These are phyloP conservation scores for Scaptomyza pallida DNA, from an alignment of 1,140 invertebrate genomes.

Conservation along the genomic window DNA sequence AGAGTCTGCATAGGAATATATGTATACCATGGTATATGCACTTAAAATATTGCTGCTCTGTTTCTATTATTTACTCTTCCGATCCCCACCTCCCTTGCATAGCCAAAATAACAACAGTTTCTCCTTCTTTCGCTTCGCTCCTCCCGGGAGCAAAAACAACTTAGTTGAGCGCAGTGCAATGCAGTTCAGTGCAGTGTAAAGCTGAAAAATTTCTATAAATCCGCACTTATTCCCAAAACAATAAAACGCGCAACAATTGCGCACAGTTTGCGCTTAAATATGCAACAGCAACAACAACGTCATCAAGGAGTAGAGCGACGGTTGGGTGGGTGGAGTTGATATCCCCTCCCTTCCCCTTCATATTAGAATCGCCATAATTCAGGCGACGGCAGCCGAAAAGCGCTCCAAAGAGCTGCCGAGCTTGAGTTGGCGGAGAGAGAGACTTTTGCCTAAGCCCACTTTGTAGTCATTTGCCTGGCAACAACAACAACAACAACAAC, in stretches of 20 bases:
- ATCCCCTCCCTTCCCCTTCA: too few relatives aligned
- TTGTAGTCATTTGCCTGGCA: constrained; percentile 78
- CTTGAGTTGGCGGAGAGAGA: constrained; percentile 43
- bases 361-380: constrained; percentile 76
- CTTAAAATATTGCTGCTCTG: constrained; percentile 17
- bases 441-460: constrained; percentile 68
- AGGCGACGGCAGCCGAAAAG: constrained; percentile 56
- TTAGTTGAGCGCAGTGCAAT: constrained; percentile 5
- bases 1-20: constrained; percentile 24
- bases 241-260: constrained; percentile 80
- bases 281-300: constrained; percentile 38
- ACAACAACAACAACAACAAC: constrained; percentile 28
- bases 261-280: constrained; percentile 73
- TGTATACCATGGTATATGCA: neutral
- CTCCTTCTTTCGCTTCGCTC: neutral
- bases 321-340: neutral
- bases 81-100: neutral
- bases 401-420: constrained; percentile 40
- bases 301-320: neutral
- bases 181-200: constrained; percentile 33
- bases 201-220: constrained; percentile 74
- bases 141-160: constrained; percentile 19
- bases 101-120: constrained; percentile 24
- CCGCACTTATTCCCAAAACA: constrained; percentile 81
- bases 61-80: neutral